Evolutionary conservation across 2,113 vertebrate species (phyloP).

Genomic region (Leuciscus idus): DNA sequence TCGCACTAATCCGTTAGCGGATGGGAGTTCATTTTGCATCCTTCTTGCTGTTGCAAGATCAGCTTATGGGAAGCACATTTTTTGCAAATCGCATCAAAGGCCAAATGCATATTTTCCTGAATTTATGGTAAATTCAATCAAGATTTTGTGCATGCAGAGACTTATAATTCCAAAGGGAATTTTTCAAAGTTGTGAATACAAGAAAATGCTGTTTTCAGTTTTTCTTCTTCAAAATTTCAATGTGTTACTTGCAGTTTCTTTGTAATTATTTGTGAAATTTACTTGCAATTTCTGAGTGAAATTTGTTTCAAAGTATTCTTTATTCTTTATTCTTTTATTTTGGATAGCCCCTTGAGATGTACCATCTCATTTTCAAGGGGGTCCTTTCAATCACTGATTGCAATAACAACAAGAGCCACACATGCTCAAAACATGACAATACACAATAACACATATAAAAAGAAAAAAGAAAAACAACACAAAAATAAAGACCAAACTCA

Average conservation of each 20-base stretch:
- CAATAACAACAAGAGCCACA: no score
- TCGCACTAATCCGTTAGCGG: background rate
- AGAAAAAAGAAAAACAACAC: no score
- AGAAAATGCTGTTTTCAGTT: background rate
- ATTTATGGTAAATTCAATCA: background rate
- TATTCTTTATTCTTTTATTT: no score
- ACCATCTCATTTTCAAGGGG: no score
- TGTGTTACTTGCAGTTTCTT: background rate
- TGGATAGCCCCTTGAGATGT: no score
- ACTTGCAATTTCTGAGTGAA: background rate
- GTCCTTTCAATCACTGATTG: no score
- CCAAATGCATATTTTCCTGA: background rate
- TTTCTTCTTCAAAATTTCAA: background rate
- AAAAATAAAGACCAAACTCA: no score
- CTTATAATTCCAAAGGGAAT: background rate
- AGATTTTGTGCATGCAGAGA: background rate
- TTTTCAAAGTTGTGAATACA: no score
- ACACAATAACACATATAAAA: no score
- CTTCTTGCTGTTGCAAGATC: background rate
- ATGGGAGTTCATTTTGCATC: background rate
- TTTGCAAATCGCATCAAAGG: background rate
- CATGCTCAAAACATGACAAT: no score
- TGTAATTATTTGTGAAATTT: background rate
- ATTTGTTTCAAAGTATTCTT: no score
- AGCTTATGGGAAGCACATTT: background rate